Evolutionary conservation across 2,113 vertebrate species (phyloP), one percentile per base, ranked within the genome.

Genomic region (Diglossa brunneiventris): DNA sequence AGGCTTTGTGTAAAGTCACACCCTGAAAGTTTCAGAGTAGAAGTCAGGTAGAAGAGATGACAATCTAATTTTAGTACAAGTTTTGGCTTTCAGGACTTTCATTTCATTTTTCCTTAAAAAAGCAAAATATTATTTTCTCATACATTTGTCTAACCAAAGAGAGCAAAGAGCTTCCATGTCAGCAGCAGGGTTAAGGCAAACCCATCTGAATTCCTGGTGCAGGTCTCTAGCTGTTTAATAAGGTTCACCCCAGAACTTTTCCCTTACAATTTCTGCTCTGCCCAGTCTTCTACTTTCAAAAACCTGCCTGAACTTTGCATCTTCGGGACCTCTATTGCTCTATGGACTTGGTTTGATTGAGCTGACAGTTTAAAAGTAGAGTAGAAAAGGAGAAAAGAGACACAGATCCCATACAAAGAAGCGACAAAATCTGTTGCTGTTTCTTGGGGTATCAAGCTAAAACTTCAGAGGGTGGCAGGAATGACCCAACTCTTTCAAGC

Each of bases 371-470:
- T 63, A 39, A 26, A 61, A 73, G 26, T 3, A 58, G 12, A 49
- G 24, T 3, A 22, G n/a, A 78, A 81, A 83, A 88, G 33, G 30
- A 15, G 10, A 68, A 64, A 66, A 80, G 37, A 64, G 9, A 56
- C 7, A 39, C 15, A 26, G 31, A 49, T n/a, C 13, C 41, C 13
- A 16, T 3, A 68, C 5, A 23, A 0, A 53, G 3, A 50, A 56
- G 21, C 47, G 42, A 52, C 14, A 83, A 13, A 53, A 80, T 23
- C 31, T 39, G 12, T 14, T 75, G 35, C 44, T 80, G 4, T 77
- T 80, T 84, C 62, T 78, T 18, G 52, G 28, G 19, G 35, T 58
- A 63, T 6, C 30, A 62, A 78, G 17, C 14, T 68, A 82, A 91
- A 95, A 76, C 44, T 3, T 39, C 21, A 59, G 55, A 26, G 3